phyloP scores from a whole-genome alignment of 1,140 invertebrate species.

The Papilio dardanus region DNA sequence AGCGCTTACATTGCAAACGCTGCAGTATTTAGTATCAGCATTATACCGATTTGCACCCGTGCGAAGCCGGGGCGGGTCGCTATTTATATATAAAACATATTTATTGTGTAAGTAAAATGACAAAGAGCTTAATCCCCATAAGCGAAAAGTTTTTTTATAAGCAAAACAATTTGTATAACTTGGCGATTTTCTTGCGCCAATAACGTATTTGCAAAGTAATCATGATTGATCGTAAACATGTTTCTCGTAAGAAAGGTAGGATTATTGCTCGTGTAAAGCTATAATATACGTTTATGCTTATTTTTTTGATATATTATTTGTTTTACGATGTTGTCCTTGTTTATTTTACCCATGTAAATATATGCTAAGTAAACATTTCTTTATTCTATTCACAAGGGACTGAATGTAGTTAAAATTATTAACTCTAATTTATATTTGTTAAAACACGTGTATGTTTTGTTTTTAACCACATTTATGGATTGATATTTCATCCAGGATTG shows the following conservation, averaged over 20 bases:
- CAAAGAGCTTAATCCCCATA: not conserved
- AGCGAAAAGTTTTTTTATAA: not conserved
- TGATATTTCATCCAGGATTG: too few relatives aligned
- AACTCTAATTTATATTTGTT: not conserved
- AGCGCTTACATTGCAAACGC: too few relatives aligned
- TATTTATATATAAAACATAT: not conserved
- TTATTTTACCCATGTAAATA: not conserved
- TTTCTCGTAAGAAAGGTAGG: slow-evolving; percentile 12
- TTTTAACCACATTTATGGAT: too few relatives aligned
- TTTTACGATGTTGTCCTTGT: not conserved
- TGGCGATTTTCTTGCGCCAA: not conserved
- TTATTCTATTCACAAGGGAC: not conserved
- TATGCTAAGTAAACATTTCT: not conserved
- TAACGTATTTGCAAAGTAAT: slow-evolving; percentile 24
- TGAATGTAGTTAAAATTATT: not conserved
- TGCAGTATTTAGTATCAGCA: too few relatives aligned
- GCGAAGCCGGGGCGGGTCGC: too few relatives aligned
- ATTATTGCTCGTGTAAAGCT: slow-evolving; percentile 7
- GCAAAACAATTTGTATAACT: not conserved
- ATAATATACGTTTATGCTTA: slow-evolving; percentile 10
- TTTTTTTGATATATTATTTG: slow-evolving; percentile 9
- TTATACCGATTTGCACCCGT: too few relatives aligned
- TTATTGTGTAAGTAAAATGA: not conserved
- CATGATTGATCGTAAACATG: slow-evolving; percentile 30
- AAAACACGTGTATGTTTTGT: too few relatives aligned